Percentiles rank a stretch among this genome's conserved stretches.
Evolutionary conservation across 2,888 invertebrate genomes (phyloP).

Genomic region (Leuctra nigra): DNA sequence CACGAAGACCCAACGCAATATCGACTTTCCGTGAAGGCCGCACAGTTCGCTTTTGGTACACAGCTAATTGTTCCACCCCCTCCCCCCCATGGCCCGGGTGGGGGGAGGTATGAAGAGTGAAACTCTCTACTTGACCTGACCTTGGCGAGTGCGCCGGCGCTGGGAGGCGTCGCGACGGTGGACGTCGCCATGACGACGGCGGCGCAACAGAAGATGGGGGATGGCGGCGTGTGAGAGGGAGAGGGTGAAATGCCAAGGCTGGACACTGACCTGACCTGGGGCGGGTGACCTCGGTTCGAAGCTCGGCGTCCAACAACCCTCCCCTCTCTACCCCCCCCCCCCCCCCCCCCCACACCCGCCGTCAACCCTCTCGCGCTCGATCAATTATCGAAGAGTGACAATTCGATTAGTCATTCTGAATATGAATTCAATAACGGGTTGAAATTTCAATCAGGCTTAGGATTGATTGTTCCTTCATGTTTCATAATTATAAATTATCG

Average conservation of each 20-base stretch:
- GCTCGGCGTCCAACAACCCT: conserved; percentile 4
- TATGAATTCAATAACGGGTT: no score
- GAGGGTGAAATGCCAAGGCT: conserved; percentile 29
- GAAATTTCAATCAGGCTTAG: no score
- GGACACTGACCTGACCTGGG: conserved; percentile 26
- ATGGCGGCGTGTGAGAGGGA: conserved; percentile 13
- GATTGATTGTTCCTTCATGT: no score
- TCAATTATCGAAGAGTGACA: no score
- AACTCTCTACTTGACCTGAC: no score
- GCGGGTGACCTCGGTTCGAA: conserved; percentile 8
- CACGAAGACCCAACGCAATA: no score
- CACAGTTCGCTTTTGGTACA: background rate
- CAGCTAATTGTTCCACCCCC: background rate
- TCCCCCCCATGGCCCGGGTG: background rate
- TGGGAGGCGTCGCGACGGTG: conserved; percentile 14
- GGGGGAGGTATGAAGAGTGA: no score
- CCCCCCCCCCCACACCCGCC: background rate
- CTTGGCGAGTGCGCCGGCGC: background rate
- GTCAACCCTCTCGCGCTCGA: background rate
- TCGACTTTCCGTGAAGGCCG: no score
- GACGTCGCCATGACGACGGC: conserved; percentile 25
- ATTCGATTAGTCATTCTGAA: no score
- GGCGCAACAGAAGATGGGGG: conserved; percentile 20
- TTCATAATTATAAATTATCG: no score
- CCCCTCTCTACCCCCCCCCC: background rate